phyloP scores from a whole-genome alignment of 2,113 vertebrate species.

The Telmatochromis sp. region DNA sequence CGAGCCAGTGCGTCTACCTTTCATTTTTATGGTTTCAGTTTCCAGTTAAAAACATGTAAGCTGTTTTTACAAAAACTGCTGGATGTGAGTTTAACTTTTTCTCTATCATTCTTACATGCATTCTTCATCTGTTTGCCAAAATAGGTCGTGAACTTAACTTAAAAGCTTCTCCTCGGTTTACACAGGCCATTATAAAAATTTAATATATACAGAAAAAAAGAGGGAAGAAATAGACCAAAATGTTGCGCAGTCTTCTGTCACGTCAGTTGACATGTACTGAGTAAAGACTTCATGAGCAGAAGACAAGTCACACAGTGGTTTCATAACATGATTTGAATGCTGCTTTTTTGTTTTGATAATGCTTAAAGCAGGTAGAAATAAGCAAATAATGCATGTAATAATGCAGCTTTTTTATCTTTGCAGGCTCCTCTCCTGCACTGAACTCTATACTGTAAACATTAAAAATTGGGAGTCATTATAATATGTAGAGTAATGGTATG shows the following conservation, averaged over 20 bases:
- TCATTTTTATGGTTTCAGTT: background rate
- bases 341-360: background rate
- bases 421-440: background rate
- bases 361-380: background rate
- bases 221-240: background rate
- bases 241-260: background rate
- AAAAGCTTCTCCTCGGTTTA: background rate
- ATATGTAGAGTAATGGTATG: background rate
- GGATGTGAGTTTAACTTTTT: background rate
- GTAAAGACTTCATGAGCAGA: background rate
- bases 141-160: background rate
- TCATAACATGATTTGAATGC: background rate
- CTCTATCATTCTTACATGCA: background rate
- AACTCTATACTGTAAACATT: background rate
- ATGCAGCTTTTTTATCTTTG: background rate
- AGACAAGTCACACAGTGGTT: background rate
- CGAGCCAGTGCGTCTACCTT: background rate
- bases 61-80: background rate
- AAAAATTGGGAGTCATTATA: rapidly evolving
- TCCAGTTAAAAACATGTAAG: background rate
- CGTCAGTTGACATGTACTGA: background rate
- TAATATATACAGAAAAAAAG: background rate
- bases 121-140: background rate
- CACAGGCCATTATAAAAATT: background rate
- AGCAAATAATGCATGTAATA: rapidly evolving